A percentile compares a stretch with the other conserved stretches of the same genome.
phyloP scores from a whole-genome alignment of 2,888 invertebrate species.

The Leptopilina syphax region DNA sequence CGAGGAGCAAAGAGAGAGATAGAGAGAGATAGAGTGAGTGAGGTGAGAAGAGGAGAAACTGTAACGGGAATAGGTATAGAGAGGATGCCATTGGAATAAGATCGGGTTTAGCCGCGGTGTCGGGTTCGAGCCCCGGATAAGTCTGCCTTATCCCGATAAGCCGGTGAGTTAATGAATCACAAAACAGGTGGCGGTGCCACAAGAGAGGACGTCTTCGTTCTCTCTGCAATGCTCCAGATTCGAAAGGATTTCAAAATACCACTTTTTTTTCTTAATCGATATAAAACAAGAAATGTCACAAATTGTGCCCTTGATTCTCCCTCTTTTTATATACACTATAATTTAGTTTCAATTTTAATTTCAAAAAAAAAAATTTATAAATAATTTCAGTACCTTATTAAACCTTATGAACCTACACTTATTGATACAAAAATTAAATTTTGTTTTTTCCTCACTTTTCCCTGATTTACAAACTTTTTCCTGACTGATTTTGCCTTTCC shows the following conservation, averaged over 20 bases:
- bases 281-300: conserved; percentile 10
- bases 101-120: conserved; percentile 76
- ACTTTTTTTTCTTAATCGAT: conserved; percentile 9
- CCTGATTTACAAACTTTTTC: too few relatives aligned
- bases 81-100: conserved; percentile 75
- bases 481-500: too few relatives aligned
- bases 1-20: not conserved
- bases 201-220: conserved; percentile 66
- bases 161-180: conserved; percentile 77
- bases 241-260: conserved; percentile 43
- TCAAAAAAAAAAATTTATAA: not conserved
- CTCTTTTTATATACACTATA: not conserved
- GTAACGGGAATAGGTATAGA: conserved; percentile 66
- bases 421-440: too few relatives aligned
- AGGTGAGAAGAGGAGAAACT: conserved; percentile 48
- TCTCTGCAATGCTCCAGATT: conserved; percentile 55
- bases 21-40: conserved; percentile 35
- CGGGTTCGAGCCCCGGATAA: conserved; percentile 76
- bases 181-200: conserved; percentile 75
- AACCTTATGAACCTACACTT: too few relatives aligned
- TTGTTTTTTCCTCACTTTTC: too few relatives aligned
- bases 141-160: conserved; percentile 77
- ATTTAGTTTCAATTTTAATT: too few relatives aligned
- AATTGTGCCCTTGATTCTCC: conserved; percentile 29
- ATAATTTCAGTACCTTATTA: too few relatives aligned